These are phyloP conservation scores for Megathymus violae DNA, from an alignment of 1,140 invertebrate genomes.

Conservation along the genomic window DNA sequence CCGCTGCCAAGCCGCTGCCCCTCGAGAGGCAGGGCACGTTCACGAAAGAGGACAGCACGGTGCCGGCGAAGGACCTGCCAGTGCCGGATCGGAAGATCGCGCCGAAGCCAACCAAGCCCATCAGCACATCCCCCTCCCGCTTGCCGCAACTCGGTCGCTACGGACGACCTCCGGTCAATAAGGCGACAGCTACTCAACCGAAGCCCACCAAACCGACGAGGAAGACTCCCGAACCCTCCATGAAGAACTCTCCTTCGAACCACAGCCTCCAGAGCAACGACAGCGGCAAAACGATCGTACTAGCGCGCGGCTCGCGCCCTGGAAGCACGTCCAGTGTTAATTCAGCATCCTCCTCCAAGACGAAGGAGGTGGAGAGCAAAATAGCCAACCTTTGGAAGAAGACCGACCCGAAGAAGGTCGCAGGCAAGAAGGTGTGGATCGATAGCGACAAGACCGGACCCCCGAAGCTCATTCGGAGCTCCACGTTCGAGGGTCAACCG, in stretches of 20 bases:
- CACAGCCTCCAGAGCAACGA: conserved; percentile 84
- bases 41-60: conserved; percentile 89
- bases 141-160: conserved; percentile 77
- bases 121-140: conserved; percentile 73
- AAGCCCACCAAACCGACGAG: conserved; percentile 54
- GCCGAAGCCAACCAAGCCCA: conserved; percentile 60
- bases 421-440: conserved; percentile 86
- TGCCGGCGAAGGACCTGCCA: conserved; percentile 74
- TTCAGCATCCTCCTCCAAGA: conserved; percentile 81
- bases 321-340: conserved; percentile 86
- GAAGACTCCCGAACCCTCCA: conserved; percentile 54
- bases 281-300: conserved; percentile 76
- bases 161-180: conserved; percentile 45
- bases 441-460: conserved; percentile 69
- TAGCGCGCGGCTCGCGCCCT: conserved; percentile 74
- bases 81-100: conserved; percentile 76
- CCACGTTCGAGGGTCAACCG: conserved; percentile 88
- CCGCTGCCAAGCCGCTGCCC: conserved; percentile 64
- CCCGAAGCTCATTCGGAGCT: conserved; percentile 86
- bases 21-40: conserved; percentile 94
- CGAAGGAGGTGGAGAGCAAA: conserved; percentile 92
- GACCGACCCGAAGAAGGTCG: conserved; percentile 88
- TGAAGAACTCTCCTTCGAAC: conserved; percentile 82
- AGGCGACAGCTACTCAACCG: conserved; percentile 54
- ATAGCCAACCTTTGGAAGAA: conserved; percentile 95